Evolutionary conservation across 2,888 invertebrate species (phyloP), one percentile per base, ranked within the genome.

Genomic region (Toxonevra muliebris): DNA sequence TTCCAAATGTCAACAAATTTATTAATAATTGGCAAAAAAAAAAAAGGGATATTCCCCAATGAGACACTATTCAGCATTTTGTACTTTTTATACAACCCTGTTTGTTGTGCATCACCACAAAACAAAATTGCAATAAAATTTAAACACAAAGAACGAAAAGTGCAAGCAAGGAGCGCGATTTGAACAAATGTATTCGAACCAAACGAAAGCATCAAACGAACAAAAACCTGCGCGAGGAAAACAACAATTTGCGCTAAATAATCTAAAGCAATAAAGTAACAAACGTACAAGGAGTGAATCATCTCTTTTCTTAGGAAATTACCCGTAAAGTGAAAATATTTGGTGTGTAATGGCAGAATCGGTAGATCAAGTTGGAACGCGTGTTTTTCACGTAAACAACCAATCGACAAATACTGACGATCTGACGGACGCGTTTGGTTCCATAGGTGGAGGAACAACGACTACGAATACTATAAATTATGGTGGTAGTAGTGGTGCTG

Each of bases 371-470:
- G 78, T 77, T 30, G 81, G 80, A 54, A 75, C 72, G 5, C 70
- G 68, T 30, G 68, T 69, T n/a, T 2, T 30, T 30, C 30, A 30
- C 30, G 2, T 30, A 30, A 2, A 30, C 30, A 78, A 79, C 55
- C 78, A 70, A 0, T 65, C 73, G 15, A 76, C 75, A 8, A 78
- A 74, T n/a, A 77, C 75, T 3, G 77, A 80, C 65, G 82, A 83
- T 66, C 60, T 77, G 10, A 76, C 76, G 5, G 82, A 82, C 68
- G 82, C 82, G 2, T 79, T 82, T 64, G 82, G 83, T 0, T 80
- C 81, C 0, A 66, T 75, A 8, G 71, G 73, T 9, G 62, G 64
- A n/a, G 67, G 63, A 42, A 65, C 65, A 17, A 61, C 40, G 10
- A 50, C 58, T 19, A 61, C 20, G 0, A 19, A 61, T 0, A 19